These are phyloP conservation scores for Andrena minutula DNA, from an alignment of 2,888 invertebrate genomes.

Conservation along the genomic window DNA sequence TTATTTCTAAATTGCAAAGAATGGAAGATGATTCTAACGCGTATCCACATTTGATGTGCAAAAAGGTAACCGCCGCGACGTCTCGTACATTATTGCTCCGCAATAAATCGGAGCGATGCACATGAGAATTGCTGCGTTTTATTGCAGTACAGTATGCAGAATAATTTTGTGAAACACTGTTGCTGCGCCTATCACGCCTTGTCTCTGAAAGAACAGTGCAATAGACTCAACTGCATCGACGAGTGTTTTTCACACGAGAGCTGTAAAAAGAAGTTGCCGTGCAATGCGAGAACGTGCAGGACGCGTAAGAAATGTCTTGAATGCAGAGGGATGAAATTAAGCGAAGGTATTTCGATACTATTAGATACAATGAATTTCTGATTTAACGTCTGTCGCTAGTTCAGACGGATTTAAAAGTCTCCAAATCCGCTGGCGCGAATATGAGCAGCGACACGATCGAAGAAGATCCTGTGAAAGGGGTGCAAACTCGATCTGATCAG, in stretches of 20 bases:
- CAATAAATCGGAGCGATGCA: not conserved
- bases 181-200: slow-evolving; percentile 20
- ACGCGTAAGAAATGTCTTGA: slow-evolving; percentile 10
- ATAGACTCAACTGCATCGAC: slow-evolving; percentile 15
- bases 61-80: slow-evolving; percentile 37
- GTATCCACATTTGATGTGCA: slow-evolving; percentile 9
- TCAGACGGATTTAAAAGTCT: slow-evolving; percentile 10
- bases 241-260: slow-evolving; percentile 12
- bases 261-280: slow-evolving; percentile 13
- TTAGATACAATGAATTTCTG: not conserved
- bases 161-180: slow-evolving; percentile 36
- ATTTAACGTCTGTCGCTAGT: slow-evolving; percentile 13
- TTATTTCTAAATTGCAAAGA: slow-evolving; percentile 61
- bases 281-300: slow-evolving; percentile 36
- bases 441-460: not conserved
- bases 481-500: slow-evolving; percentile 22
- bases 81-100: not conserved
- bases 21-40: slow-evolving; percentile 55
- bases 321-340: slow-evolving; percentile 1
- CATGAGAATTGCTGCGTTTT: not conserved
- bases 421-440: not conserved
- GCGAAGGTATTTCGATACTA: slow-evolving; percentile 27
- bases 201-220: slow-evolving; percentile 40
- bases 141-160: slow-evolving; percentile 18
- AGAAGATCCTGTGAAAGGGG: not conserved